Conservation (phyloP, 2,113 vertebrate species). For the Sylvia atricapilla region DNA sequence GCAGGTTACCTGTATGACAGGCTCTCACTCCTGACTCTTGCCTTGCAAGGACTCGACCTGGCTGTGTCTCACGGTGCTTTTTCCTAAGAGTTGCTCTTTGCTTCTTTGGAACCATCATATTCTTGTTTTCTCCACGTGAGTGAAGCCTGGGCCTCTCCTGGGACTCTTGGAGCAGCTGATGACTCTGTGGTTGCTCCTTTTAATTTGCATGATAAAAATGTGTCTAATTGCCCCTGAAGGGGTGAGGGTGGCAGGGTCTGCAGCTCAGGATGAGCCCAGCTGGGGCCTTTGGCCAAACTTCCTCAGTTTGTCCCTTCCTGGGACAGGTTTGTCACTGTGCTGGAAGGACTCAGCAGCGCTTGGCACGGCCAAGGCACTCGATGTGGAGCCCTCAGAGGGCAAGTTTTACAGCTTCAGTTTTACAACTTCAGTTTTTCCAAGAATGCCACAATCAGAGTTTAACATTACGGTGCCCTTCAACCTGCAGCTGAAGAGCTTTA, state of each 20-base stretch:
- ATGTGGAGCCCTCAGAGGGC: neutral
- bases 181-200: constrained; percentile 78
- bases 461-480: neutral
- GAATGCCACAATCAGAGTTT: neutral
- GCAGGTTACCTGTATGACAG: constrained; percentile 79
- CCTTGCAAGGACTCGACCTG: constrained; percentile 69
- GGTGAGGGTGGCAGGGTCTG: constrained; percentile 1
- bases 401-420: neutral
- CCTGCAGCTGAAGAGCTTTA: neutral
- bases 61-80: constrained; percentile 74
- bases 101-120: constrained; percentile 72
- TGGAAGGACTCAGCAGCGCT: neutral
- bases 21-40: constrained; percentile 70
- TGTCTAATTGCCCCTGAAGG: constrained; percentile 74
- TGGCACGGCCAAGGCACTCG: neutral
- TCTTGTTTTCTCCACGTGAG: constrained; percentile 68
- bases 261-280: neutral
- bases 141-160: constrained; percentile 68
- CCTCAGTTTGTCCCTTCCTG: neutral
- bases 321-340: neutral
- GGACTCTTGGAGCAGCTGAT: constrained; percentile 74
- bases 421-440: neutral
- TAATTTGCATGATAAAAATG: constrained; percentile 79
- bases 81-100: constrained; percentile 77
- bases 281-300: neutral